A percentile compares a stretch with the other conserved stretches of the same genome.
Conservation (phyloP, 2,888 invertebrate genomes). For the Brachycybe producta region DNA sequence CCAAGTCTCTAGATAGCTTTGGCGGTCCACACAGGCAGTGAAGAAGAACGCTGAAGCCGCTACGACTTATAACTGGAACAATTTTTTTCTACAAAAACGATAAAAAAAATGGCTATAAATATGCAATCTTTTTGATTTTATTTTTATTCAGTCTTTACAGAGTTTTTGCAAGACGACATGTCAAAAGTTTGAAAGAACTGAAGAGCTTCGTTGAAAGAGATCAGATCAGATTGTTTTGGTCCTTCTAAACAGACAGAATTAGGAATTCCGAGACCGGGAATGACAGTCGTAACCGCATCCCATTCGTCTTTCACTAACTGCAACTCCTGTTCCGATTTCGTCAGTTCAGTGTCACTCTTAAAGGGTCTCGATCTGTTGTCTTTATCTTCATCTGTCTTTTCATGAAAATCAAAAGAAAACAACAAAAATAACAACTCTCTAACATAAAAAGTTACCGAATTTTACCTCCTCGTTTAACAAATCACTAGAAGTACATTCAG, state of each 20-base stretch:
- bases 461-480: too few relatives aligned
- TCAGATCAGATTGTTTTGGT: slow-evolving; percentile 5
- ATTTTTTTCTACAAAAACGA: slow-evolving; percentile 21
- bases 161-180: too few relatives aligned
- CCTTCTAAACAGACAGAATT: not conserved
- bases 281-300: slow-evolving; percentile 4
- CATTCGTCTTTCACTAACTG: not conserved
- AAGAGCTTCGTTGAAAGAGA: slow-evolving; percentile 20
- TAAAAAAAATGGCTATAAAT: not conserved
- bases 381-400: too few relatives aligned
- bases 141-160: not conserved
- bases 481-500: too few relatives aligned
- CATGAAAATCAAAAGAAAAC: too few relatives aligned
- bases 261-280: not conserved
- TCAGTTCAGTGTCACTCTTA: too few relatives aligned
- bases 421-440: too few relatives aligned
- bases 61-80: slow-evolving; percentile 20
- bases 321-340: too few relatives aligned
- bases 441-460: too few relatives aligned
- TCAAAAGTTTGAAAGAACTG: slow-evolving; percentile 22
- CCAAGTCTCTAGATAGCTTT: slow-evolving; percentile 31
- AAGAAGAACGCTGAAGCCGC: slow-evolving; percentile 23
- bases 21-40: slow-evolving; percentile 36
- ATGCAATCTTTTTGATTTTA: not conserved
- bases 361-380: too few relatives aligned